phyloP scores from a whole-genome alignment of 2,797 vertebrate species.

The Notamacropus eugenii region DNA sequence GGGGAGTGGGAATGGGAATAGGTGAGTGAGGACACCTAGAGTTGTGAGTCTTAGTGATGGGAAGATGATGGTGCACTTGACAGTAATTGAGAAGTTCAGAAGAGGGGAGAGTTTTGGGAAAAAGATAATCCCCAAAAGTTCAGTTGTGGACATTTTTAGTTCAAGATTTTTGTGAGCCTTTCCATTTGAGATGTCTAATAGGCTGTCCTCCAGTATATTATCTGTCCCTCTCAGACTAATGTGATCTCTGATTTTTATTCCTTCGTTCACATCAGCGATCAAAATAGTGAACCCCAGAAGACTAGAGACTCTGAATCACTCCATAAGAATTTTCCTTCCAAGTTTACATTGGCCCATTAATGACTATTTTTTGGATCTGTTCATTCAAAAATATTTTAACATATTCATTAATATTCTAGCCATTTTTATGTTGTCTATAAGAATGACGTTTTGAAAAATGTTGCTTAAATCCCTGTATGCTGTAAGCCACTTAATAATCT shows the following conservation, averaged over 20 bases:
- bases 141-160: neutral
- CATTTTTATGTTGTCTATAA: neutral
- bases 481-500: neutral
- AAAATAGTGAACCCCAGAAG: neutral
- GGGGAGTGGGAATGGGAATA: fast-evolving
- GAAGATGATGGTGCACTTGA: neutral
- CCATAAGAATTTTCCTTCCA: neutral
- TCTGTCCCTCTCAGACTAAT: neutral
- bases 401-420: neutral
- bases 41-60: neutral
- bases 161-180: neutral
- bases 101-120: neutral
- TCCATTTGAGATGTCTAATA: neutral
- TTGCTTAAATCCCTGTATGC: neutral
- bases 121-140: neutral
- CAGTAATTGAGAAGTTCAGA: neutral
- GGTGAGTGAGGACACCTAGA: fast-evolving
- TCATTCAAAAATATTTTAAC: neutral
- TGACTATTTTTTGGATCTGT: neutral
- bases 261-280: neutral
- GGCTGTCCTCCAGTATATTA: neutral
- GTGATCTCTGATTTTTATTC: neutral
- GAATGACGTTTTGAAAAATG: neutral
- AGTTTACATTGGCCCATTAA: neutral
- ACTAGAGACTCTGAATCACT: neutral